A percentile compares a stretch with the other conserved stretches of the same genome.
phyloP scores from a whole-genome alignment of 2,888 invertebrate genomes.

The Agonopterix subpropinquella region DNA sequence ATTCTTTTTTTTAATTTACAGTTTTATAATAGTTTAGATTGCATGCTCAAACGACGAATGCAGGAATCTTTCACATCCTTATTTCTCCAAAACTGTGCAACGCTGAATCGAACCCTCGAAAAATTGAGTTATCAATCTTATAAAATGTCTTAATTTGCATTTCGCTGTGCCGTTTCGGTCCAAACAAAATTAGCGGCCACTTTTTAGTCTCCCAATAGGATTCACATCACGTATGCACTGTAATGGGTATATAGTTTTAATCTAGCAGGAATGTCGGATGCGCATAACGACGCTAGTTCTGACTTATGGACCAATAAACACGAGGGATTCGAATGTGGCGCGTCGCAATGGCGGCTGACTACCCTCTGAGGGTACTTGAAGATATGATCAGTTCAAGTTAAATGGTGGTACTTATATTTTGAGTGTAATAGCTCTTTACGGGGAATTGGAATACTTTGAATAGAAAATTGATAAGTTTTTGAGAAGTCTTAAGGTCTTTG shows the following conservation, averaged over 20 bases:
- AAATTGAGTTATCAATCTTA: conserved; percentile 44
- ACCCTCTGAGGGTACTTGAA: conserved; percentile 2
- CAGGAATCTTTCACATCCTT: too few relatives aligned
- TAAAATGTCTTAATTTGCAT: conserved; percentile 36
- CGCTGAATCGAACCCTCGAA: neutral
- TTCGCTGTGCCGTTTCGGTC: conserved; percentile 32
- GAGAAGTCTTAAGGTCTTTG: too few relatives aligned
- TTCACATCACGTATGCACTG: conserved; percentile 50
- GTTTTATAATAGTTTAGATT: too few relatives aligned
- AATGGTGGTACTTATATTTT: conserved; percentile 1
- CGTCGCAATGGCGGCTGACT: conserved; percentile 43
- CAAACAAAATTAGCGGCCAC: conserved; percentile 49
- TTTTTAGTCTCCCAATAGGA: conserved; percentile 31
- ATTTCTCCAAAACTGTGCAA: neutral
- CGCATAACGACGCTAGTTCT: conserved; percentile 47
- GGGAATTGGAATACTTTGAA: too few relatives aligned
- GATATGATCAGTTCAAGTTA: conserved; percentile 1
- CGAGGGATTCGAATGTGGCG: conserved; percentile 51
- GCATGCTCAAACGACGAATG: too few relatives aligned
- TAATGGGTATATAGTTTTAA: conserved; percentile 41
- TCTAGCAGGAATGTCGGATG: conserved; percentile 56
- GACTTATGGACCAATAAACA: conserved; percentile 65
- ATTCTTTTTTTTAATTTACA: too few relatives aligned
- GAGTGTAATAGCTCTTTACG: neutral
- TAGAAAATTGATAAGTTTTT: too few relatives aligned